These are phyloP conservation scores for Cirrhinus mrigala DNA, from an alignment of 2,797 vertebrate species.

Conservation along the genomic window DNA sequence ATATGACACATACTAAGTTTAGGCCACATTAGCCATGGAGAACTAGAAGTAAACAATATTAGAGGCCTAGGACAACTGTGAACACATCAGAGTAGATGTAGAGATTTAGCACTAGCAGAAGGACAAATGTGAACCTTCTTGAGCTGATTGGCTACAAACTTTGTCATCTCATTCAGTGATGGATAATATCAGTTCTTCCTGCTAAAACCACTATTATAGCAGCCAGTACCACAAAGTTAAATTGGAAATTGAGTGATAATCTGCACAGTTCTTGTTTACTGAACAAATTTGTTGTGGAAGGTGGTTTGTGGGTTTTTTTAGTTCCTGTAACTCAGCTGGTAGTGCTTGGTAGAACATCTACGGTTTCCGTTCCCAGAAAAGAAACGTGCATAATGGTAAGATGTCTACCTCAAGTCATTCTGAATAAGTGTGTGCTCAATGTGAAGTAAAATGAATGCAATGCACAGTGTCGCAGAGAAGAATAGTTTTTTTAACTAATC, in stretches of 20 bases:
- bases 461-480: not conserved
- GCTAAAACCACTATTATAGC: not conserved
- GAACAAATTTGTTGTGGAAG: not conserved
- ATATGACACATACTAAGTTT: too few species aligned
- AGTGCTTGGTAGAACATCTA: not conserved
- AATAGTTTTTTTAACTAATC: not conserved
- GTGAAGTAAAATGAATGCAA: not conserved
- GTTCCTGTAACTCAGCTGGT: not conserved
- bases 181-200: too few species aligned
- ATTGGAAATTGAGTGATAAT: not conserved
- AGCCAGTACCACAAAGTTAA: not conserved
- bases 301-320: not conserved
- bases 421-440: slow-evolving; percentile 2
- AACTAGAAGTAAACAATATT: not conserved
- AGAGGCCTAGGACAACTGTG: not conserved
- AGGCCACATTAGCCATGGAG: too few species aligned
- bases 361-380: not conserved
- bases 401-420: not conserved
- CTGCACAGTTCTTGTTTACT: not conserved
- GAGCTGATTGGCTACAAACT: too few species aligned
- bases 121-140: too few species aligned
- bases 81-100: not conserved
- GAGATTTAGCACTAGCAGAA: too few species aligned
- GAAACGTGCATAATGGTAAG: not conserved
- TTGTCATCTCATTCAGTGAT: too few species aligned